Evolutionary conservation across 2,888 invertebrate genomes (phyloP).

Genomic region (Pedicia rivosa): DNA sequence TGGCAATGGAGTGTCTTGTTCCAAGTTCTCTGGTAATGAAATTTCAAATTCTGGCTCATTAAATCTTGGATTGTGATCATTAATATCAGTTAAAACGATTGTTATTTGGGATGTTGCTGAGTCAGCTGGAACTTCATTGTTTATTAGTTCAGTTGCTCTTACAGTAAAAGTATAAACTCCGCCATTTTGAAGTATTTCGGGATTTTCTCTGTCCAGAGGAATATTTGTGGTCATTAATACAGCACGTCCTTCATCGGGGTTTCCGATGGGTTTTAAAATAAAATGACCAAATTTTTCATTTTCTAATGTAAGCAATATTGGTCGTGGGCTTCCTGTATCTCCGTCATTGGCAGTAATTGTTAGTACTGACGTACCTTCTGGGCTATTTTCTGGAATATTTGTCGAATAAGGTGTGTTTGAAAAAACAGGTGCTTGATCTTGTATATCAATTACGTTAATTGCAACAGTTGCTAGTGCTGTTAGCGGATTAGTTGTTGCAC

Average conservation of each 20-base stretch:
- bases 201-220: constrained; percentile 59
- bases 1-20: constrained; percentile 48
- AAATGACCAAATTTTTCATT: constrained; percentile 55
- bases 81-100: constrained; percentile 61
- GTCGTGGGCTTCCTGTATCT: constrained; percentile 56
- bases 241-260: constrained; percentile 38
- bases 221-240: constrained; percentile 43
- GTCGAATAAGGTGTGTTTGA: constrained; percentile 65
- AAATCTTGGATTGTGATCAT: constrained; percentile 59
- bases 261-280: constrained; percentile 34
- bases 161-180: constrained; percentile 59
- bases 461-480: constrained; percentile 56
- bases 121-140: constrained; percentile 52
- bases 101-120: constrained; percentile 51
- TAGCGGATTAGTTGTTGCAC: constrained; percentile 41
- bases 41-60: constrained; percentile 47
- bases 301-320: constrained; percentile 48
- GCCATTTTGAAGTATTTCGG: constrained; percentile 55
- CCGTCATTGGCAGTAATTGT: constrained; percentile 65
- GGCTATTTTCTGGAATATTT: constrained; percentile 56
- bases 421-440: constrained; percentile 71
- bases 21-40: constrained; percentile 60
- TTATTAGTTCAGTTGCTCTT: constrained; percentile 57
- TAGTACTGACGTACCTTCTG: constrained; percentile 44
- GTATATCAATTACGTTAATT: constrained; percentile 60